Evolutionary conservation across 2,113 vertebrate species (phyloP).

Genomic region (Callaeas wilsoni): DNA sequence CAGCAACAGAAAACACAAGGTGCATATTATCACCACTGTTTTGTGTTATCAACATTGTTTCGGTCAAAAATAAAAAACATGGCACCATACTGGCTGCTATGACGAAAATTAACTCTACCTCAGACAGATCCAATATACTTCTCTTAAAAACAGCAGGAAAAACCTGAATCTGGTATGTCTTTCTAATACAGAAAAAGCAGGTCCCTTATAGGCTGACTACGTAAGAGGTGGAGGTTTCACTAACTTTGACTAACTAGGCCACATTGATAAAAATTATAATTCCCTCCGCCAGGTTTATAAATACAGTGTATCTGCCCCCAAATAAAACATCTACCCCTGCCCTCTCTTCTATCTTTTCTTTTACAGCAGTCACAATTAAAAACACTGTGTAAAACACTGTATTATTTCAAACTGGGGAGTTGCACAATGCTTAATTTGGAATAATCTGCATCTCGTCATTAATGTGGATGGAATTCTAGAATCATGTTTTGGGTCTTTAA

Average conservation of each 20-base stretch:
- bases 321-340: neutral
- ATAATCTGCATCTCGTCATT: neutral
- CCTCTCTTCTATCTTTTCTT: neutral
- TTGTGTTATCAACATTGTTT: neutral
- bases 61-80: neutral
- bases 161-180: neutral
- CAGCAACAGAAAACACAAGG: neutral
- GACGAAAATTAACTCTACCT: neutral
- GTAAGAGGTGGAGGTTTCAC: neutral
- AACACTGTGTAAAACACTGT: neutral
- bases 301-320: neutral
- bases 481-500: neutral
- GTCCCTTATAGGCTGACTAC: neutral
- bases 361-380: neutral
- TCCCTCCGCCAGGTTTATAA: neutral
- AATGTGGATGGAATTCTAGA: neutral
- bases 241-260: neutral
- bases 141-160: neutral
- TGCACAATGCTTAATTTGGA: neutral
- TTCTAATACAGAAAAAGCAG: neutral
- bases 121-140: neutral
- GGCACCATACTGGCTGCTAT: neutral
- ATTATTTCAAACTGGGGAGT: neutral
- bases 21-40: neutral
- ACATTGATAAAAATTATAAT: neutral